Percentiles rank a stretch among this genome's conserved stretches.
Conservation (phyloP, 1,140 invertebrate species). For the Cataglyphis hispanica region DNA sequence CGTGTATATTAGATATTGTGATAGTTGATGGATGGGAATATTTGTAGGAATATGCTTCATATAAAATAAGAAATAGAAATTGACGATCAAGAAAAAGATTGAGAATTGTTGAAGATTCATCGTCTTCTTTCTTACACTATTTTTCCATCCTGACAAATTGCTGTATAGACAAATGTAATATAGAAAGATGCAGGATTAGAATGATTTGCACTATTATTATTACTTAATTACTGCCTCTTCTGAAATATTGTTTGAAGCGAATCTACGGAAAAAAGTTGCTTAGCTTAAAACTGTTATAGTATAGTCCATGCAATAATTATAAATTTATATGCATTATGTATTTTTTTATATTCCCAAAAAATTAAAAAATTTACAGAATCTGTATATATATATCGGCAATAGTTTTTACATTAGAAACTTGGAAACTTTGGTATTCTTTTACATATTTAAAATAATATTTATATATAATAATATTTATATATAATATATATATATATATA, state of each 20-base stretch:
- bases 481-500: neutral
- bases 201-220: conserved; percentile 64
- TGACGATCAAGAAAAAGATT: conserved; percentile 37
- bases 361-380: neutral
- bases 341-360: too few species aligned
- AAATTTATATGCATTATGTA: too few species aligned
- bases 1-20: conserved; percentile 38
- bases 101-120: neutral
- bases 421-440: neutral
- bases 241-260: neutral
- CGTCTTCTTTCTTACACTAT: neutral
- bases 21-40: conserved; percentile 64
- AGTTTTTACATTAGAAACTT: neutral
- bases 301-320: conserved; percentile 35
- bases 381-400: too few species aligned
- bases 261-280: neutral
- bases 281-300: conserved; percentile 31
- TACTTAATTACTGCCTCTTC: conserved; percentile 17
- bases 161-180: conserved; percentile 43
- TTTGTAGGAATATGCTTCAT: conserved; percentile 35
- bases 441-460: neutral
- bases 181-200: neutral
- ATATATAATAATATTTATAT: neutral
- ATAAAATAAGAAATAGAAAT: conserved; percentile 66
- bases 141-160: conserved; percentile 49